phyloP scores from a whole-genome alignment of 2,113 vertebrate species.

The Labeo catla region DNA sequence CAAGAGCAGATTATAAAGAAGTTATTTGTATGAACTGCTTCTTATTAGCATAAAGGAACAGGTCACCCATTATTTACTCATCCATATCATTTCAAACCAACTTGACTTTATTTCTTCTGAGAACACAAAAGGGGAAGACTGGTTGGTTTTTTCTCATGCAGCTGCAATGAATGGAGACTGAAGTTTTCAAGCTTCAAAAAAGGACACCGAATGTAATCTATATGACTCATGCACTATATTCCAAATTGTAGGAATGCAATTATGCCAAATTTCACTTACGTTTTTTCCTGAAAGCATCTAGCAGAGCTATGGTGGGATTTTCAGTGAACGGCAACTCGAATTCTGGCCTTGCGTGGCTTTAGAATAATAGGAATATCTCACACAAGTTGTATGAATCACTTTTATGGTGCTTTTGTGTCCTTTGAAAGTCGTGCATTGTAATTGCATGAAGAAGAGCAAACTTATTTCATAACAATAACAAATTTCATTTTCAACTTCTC shows the following conservation, averaged over 20 bases:
- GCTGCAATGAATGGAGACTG: neutral
- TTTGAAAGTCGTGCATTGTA: neutral
- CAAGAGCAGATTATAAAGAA: slow-evolving; percentile 15
- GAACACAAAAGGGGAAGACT: neutral
- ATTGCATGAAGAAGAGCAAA: neutral
- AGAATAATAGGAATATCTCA: neutral
- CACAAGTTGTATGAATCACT: neutral
- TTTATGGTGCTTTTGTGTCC: neutral
- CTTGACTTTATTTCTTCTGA: neutral
- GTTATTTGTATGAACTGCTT: neutral
- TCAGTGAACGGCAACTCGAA: neutral
- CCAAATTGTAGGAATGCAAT: neutral
- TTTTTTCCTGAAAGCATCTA: neutral
- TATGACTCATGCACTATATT: neutral
- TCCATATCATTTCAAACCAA: slow-evolving; percentile 2
- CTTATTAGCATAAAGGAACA: neutral
- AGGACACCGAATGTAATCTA: neutral
- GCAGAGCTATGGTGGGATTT: neutral
- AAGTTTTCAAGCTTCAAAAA: neutral
- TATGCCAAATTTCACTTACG: neutral
- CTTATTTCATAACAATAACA: neutral
- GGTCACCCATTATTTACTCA: neutral
- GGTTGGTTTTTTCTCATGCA: neutral
- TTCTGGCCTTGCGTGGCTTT: neutral
- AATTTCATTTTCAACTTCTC: neutral